These are phyloP conservation scores for Virgularia gustaviana DNA, from an alignment of 92 coral and sea anemone species.

Conservation along the genomic window DNA sequence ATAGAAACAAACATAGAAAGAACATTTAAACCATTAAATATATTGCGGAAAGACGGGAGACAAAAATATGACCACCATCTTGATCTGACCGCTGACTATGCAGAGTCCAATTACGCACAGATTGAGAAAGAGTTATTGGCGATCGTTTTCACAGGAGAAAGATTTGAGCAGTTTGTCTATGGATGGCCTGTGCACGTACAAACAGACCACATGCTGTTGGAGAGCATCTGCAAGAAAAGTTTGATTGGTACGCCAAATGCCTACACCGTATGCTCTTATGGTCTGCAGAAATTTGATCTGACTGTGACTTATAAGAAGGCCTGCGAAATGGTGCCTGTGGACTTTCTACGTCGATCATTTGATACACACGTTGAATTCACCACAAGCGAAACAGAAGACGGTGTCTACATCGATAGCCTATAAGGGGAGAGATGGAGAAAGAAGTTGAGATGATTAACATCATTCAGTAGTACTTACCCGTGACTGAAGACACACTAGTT, in stretches of 20 bases:
- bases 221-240: background rate
- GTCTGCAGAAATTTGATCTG: background rate
- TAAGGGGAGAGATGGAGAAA: background rate
- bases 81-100: too few relatives aligned
- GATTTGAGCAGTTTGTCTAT: background rate
- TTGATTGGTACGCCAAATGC: background rate
- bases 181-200: background rate
- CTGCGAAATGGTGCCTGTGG: too few relatives aligned
- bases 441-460: slow-evolving; percentile 1
- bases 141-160: background rate
- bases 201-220: background rate
- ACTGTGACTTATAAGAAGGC: background rate
- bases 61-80: too few relatives aligned
- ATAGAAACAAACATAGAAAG: too few relatives aligned
- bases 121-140: too few relatives aligned
- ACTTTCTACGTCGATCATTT: too few relatives aligned
- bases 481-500: too few relatives aligned
- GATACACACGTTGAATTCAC: too few relatives aligned
- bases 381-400: too few relatives aligned
- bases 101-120: background rate
- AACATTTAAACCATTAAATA: too few relatives aligned
- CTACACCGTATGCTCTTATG: background rate
- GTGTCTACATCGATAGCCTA: too few relatives aligned
- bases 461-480: background rate
- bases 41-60: too few relatives aligned